phyloP scores from a whole-genome alignment of 2,888 invertebrate species.

The Synergus laeviventris region DNA sequence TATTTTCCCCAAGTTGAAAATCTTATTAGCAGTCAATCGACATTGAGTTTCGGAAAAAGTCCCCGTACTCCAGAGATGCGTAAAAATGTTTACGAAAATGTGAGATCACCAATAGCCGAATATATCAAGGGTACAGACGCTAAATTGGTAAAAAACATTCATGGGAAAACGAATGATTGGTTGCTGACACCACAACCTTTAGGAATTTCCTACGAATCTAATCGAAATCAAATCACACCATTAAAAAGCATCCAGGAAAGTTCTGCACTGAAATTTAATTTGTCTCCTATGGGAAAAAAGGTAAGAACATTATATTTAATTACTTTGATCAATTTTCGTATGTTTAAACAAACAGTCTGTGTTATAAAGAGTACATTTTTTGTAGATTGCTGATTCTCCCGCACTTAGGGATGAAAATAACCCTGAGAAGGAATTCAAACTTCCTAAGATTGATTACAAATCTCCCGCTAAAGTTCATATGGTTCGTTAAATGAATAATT shows the following conservation, averaged over 20 bases:
- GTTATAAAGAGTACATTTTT: constrained; percentile 23
- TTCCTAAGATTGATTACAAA: constrained; percentile 62
- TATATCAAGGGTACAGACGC: constrained; percentile 67
- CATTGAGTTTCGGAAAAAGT: constrained; percentile 4
- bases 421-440: constrained; percentile 47
- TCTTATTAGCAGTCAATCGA: background rate
- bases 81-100: constrained; percentile 58
- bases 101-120: constrained; percentile 66
- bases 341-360: background rate
- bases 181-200: constrained; percentile 58
- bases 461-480: constrained; percentile 57
- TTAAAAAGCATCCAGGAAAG: constrained; percentile 11
- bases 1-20: constrained; percentile 54
- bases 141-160: constrained; percentile 64
- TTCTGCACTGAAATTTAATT: constrained; percentile 55
- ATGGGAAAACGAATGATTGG: constrained; percentile 56
- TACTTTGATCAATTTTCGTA: background rate
- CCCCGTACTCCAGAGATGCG: constrained; percentile 53
- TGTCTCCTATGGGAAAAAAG: constrained; percentile 53
- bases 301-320: constrained; percentile 40
- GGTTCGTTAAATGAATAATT: constrained; percentile 50
- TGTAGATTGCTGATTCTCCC: constrained; percentile 43
- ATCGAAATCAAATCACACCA: constrained; percentile 11
- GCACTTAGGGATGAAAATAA: constrained; percentile 49
- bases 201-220: constrained; percentile 30